A percentile compares a stretch with the other conserved stretches of the same genome.
Evolutionary conservation across 1,140 invertebrate genomes (phyloP).

Genomic region (Drosophila nigromelanica): DNA sequence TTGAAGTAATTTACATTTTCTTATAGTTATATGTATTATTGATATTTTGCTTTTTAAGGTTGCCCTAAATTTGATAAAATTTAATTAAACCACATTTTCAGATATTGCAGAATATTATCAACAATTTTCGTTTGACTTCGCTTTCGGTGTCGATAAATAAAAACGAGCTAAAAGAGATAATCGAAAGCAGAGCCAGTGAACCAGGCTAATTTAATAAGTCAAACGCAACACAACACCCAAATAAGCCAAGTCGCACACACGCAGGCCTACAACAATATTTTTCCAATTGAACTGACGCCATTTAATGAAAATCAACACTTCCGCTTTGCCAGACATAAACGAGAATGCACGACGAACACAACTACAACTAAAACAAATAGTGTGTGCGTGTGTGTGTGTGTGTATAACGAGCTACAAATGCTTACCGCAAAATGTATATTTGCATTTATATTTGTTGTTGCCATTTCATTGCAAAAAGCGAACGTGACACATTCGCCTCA

Average conservation of each 20-base stretch:
- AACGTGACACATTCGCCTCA: conserved; percentile 65
- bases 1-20: too few species aligned
- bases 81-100: conserved; percentile 1
- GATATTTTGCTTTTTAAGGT: too few species aligned
- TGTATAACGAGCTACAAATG: conserved; percentile 74
- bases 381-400: conserved; percentile 28
- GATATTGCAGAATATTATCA: conserved; percentile 57
- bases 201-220: conserved; percentile 75
- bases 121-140: conserved; percentile 66
- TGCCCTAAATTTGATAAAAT: not conserved
- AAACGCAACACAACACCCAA: conserved; percentile 23
- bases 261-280: conserved; percentile 55
- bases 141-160: conserved; percentile 43
- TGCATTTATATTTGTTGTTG: conserved; percentile 72
- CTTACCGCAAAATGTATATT: conserved; percentile 73
- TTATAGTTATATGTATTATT: too few species aligned
- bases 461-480: conserved; percentile 59
- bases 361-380: conserved; percentile 46
- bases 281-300: conserved; percentile 64
- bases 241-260: conserved; percentile 17
- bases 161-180: conserved; percentile 23
- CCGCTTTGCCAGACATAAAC: conserved; percentile 40
- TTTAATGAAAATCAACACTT: conserved; percentile 71
- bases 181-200: conserved; percentile 46
- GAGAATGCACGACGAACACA: conserved; percentile 15